Base-by-base conservation (phyloP, 1,140 invertebrate species). In the Pogonomyrmex barbatus region DNA sequence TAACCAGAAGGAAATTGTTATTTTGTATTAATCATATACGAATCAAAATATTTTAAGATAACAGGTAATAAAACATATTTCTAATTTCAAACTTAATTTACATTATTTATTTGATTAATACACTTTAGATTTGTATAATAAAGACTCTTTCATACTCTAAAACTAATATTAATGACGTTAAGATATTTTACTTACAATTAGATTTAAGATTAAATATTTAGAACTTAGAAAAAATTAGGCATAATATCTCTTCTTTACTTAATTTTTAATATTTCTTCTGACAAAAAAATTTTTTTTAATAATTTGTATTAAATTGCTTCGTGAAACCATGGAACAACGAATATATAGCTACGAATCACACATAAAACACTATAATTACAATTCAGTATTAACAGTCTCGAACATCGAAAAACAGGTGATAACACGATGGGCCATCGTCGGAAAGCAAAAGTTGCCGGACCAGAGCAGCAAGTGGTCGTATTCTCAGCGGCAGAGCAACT, bases 401-500 rank as follows among this genome's bases (percentile, higher is more conserved):
- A 58, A 86, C 52, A 79, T 85, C 10, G 76, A 39, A 86, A 52
- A n/a, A 67, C 12, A 83, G 63, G 47, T 45, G 63, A 89, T 89
- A 89, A 89, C 75, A 83, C 79, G 30, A 52, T 60, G 76, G 71
- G 54, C 78, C 63, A 45, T 85, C 65, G 70, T 88, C 65, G 77
- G 73, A 87, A 89, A 90, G 81, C 88, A 89, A 89, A 87, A 90
- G 89, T 85, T 89, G 62, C 65, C 71, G 47, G 67, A 60, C 70
- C 30, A 58, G 88, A 77, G 88, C 89, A 90, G 89, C 89, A 90
- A 90, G 89, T 90, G 89, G 89, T 90, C 89, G 89, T 89, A 90
- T 90, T 90, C 89, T 90, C 88, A 90, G 85, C 71, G 62, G 78
- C 71, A 71, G 67, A 39, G 39, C 52, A 90, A 90, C 78, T 89